phyloP scores from a whole-genome alignment of 2,888 invertebrate genomes.

The Ariolimax columbianus region DNA sequence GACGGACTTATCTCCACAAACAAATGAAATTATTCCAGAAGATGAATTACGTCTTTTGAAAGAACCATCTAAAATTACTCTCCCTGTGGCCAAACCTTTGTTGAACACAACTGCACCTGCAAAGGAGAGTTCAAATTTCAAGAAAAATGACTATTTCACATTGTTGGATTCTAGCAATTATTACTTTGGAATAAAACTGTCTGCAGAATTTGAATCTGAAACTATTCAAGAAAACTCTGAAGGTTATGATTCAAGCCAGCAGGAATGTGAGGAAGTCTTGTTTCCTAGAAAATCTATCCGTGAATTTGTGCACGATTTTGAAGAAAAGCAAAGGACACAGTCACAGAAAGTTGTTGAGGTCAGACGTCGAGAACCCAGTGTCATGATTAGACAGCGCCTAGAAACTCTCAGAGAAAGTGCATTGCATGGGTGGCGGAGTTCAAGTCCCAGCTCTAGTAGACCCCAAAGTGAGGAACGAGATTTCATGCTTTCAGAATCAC shows the following conservation, averaged over 20 bases:
- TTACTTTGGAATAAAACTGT: conserved; percentile 78
- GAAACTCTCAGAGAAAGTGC: conserved; percentile 64
- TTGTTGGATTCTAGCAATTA: conserved; percentile 59
- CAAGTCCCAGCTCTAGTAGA: conserved; percentile 52
- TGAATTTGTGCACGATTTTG: conserved; percentile 68
- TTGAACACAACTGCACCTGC: background rate
- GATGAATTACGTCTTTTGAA: conserved; percentile 4
- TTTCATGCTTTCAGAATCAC: conserved; percentile 12
- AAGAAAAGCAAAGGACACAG: conserved; percentile 63
- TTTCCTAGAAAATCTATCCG: conserved; percentile 64
- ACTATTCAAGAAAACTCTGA: conserved; percentile 89
- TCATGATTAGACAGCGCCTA: conserved; percentile 68
- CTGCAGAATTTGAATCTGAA: conserved; percentile 79
- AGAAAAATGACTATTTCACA: conserved; percentile 45
- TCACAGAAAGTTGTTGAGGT: conserved; percentile 60
- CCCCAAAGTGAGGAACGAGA: conserved; percentile 64
- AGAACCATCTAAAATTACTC: background rate
- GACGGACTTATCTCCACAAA: conserved; percentile 7
- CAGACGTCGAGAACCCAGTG: conserved; percentile 65
- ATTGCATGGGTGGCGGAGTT: conserved; percentile 53
- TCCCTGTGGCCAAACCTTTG: background rate
- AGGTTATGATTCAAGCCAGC: conserved; percentile 54
- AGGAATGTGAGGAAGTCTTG: conserved; percentile 10
- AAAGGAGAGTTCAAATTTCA: background rate
- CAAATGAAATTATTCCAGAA: conserved; percentile 41